phyloP scores from a whole-genome alignment of 2,113 vertebrate species.

The Clarias magur region DNA sequence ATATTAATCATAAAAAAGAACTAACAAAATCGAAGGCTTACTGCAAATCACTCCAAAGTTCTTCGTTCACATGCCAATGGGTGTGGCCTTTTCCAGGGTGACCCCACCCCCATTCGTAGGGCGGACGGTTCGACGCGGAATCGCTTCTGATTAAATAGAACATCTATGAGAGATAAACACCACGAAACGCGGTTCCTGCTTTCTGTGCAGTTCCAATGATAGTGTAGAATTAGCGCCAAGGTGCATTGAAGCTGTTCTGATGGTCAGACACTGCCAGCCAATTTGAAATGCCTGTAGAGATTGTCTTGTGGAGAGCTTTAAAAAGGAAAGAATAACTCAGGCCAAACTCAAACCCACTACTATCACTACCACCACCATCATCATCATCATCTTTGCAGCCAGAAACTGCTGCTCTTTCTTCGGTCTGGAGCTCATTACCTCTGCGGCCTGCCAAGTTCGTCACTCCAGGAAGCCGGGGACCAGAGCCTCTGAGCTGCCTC shows the following conservation, averaged over 20 bases:
- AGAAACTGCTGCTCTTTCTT: constrained; percentile 75
- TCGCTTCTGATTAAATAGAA: not conserved
- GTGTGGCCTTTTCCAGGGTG: not conserved
- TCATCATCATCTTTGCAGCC: constrained; percentile 58
- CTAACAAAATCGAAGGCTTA: not conserved
- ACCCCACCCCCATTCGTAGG: not conserved
- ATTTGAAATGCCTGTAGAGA: constrained; percentile 4
- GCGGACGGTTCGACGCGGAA: too few species aligned
- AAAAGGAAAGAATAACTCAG: constrained; percentile 17
- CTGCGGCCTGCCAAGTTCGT: constrained; percentile 74
- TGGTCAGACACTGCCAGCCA: constrained; percentile 4
- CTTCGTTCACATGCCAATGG: not conserved
- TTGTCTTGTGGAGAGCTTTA: not conserved
- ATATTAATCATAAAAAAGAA: not conserved
- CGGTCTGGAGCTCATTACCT: constrained; percentile 84
- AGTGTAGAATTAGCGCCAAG: not conserved
- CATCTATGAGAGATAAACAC: not conserved
- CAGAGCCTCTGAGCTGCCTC: constrained; percentile 66
- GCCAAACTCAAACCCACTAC: constrained; percentile 38
- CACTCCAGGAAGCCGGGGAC: constrained; percentile 65
- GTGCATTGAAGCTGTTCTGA: constrained; percentile 2
- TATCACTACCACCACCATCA: constrained; percentile 16
- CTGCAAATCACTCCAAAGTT: too few species aligned
- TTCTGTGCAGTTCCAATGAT: not conserved
- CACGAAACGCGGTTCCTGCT: not conserved